Evolutionary conservation across 2,797 vertebrate species (phyloP), one percentile per base, ranked within the genome.

Genomic region (Ibycter americanus): DNA sequence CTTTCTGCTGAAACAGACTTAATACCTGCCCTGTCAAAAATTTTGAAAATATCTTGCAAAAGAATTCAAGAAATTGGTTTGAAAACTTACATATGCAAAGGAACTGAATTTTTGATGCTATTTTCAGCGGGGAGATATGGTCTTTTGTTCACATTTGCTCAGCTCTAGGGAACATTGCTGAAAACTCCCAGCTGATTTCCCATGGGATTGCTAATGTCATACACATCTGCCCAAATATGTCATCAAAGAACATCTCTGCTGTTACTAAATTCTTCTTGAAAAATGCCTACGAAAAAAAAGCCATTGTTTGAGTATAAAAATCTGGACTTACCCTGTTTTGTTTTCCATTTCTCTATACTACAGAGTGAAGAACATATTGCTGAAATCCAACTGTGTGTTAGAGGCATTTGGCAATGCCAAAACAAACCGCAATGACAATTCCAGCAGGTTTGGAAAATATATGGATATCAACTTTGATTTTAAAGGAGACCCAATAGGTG

Each of bases 401-500:
- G 99, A 99, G 97, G 99, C 99, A 84, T 99, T 99, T 58, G 99
- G 99, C 65, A 99, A 99, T 8, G 99, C 99, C 98, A 99, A 99
- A 97, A 99, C 99, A 67, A 99, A 99, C 98, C 99, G 99, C 68
- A 99, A 99, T 2, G 99, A 99, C 98, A 99, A 99, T 95, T 99
- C 99, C 97, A 99, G 99, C 98, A 99, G 99, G 52, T 99, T 99
- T 73, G 99, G 99, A 51, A 99, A 99, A 66, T 99, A 99, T 91
- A 99, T 99, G 99, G 99, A 99, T 97, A 99, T 99, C 98, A 99
- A 99, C 97, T 99, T 99, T 83, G 99, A 99, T 97, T 99, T 99
- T 96, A 99, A 99, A 96, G 99, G 99, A 8, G 99, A 99, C 90
- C 99, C 99, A 3, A 99, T 99, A 79, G 99, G 99, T 21, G 99